Evolutionary conservation across 2,797 vertebrate genomes (phyloP).

Genomic region (Bucorvus abyssinicus): DNA sequence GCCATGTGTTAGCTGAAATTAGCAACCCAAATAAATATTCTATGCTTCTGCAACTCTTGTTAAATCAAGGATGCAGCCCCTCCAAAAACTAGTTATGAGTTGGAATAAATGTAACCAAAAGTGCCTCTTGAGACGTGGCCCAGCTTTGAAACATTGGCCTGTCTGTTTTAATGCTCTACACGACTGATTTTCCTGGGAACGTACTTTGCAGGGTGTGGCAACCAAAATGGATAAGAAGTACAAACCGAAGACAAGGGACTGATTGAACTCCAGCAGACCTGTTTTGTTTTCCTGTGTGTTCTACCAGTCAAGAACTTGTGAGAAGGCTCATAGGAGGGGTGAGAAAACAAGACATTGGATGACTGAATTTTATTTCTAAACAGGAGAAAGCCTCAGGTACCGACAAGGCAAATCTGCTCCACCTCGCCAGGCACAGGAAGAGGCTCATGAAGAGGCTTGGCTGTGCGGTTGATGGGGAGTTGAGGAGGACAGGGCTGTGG

Average conservation of each 20-base stretch:
- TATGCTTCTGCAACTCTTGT: neutral
- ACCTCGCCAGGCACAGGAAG: rapidly evolving
- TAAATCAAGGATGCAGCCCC: neutral
- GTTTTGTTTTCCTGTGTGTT: neutral
- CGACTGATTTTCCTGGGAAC: neutral
- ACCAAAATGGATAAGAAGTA: neutral
- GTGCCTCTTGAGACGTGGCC: rapidly evolving
- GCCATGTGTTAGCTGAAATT: neutral
- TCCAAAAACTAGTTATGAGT: neutral
- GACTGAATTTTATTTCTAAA: neutral
- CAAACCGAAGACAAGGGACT: neutral
- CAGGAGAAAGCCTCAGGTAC: neutral
- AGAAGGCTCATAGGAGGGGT: neutral
- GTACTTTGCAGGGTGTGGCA: neutral
- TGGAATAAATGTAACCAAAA: neutral
- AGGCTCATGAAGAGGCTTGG: neutral
- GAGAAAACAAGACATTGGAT: neutral
- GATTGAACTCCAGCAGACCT: neutral
- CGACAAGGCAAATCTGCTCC: neutral
- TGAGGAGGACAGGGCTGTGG: neutral
- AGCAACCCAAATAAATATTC: neutral
- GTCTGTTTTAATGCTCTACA: neutral
- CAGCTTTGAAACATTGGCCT: neutral
- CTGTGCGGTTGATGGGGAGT: rapidly evolving
- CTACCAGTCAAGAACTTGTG: neutral